These are phyloP conservation scores for Diogma glabrata DNA, from an alignment of 2,888 invertebrate species.

Conservation along the genomic window DNA sequence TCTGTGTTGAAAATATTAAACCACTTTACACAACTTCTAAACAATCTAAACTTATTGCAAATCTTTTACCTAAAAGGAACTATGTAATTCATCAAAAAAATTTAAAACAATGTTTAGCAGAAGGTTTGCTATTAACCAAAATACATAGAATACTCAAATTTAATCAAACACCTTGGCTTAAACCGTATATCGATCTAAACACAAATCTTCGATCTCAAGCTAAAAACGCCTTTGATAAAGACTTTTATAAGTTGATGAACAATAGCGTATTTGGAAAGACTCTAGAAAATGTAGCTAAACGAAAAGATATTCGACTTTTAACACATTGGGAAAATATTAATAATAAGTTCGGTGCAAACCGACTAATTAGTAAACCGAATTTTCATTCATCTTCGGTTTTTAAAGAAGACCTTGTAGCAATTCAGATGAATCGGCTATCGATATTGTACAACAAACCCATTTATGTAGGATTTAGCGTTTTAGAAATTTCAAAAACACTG, in stretches of 20 bases:
- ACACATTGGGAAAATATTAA: slow-evolving; percentile 19
- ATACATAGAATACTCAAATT: slow-evolving; percentile 26
- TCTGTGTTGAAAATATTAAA: slow-evolving; percentile 8
- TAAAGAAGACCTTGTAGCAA: slow-evolving; percentile 25
- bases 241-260: slow-evolving; percentile 18
- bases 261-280: too few species aligned
- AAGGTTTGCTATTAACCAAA: slow-evolving; percentile 18
- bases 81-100: slow-evolving; percentile 29
- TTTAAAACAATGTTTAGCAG: slow-evolving; percentile 18
- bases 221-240: slow-evolving; percentile 19
- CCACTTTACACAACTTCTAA: too few species aligned
- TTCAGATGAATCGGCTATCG: slow-evolving; percentile 19
- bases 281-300: too few species aligned
- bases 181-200: slow-evolving; percentile 21
- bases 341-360: neutral
- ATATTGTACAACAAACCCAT: slow-evolving; percentile 19
- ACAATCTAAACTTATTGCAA: slow-evolving; percentile 24
- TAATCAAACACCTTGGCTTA: slow-evolving; percentile 25
- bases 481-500: slow-evolving; percentile 24
- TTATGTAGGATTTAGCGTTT: slow-evolving; percentile 20
- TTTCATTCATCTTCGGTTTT: slow-evolving; percentile 27
- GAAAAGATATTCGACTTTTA: slow-evolving; percentile 35
- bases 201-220: slow-evolving; percentile 25
- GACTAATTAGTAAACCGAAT: slow-evolving; percentile 18
- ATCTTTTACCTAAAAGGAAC: slow-evolving; percentile 20